phyloP scores from a whole-genome alignment of 2,113 vertebrate genomes.

The Seriola dumerili region DNA sequence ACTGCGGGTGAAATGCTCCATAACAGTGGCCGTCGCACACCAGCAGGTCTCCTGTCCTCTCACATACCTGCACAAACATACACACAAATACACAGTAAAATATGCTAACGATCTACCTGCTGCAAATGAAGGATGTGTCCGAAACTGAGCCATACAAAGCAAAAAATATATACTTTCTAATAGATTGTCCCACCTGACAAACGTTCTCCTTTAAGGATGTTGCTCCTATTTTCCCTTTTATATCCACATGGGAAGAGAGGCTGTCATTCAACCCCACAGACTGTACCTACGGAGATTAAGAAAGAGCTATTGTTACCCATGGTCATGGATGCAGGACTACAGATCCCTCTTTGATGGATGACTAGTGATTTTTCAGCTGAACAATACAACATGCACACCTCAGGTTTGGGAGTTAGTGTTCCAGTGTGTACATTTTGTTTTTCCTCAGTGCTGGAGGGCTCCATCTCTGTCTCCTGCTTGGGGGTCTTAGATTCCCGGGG shows the following conservation, averaged over 20 bases:
- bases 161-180: background rate
- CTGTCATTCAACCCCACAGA: conserved; percentile 59
- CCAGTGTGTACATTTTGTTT: conserved; percentile 58
- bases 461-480: conserved; percentile 56
- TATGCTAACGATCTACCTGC: background rate
- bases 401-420: conserved; percentile 68
- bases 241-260: conserved; percentile 85
- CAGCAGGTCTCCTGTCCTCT: conserved; percentile 93
- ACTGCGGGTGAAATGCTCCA: conserved; percentile 96
- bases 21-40: conserved; percentile 97
- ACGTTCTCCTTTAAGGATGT: conserved; percentile 96
- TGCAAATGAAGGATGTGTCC: background rate
- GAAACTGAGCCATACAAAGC: background rate
- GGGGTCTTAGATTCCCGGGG: conserved; percentile 49
- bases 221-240: conserved; percentile 90
- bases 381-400: conserved; percentile 65
- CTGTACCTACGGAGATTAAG: conserved; percentile 58
- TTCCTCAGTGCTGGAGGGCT: conserved; percentile 59
- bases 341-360: background rate
- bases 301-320: background rate
- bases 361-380: background rate
- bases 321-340: background rate
- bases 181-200: conserved; percentile 89
- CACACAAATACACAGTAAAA: conserved; percentile 15
- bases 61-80: conserved; percentile 89